A percentile compares a stretch with the other conserved stretches of the same genome.
Evolutionary conservation across 2,797 vertebrate genomes (phyloP).

Genomic region (Hemitrygon akajei): DNA sequence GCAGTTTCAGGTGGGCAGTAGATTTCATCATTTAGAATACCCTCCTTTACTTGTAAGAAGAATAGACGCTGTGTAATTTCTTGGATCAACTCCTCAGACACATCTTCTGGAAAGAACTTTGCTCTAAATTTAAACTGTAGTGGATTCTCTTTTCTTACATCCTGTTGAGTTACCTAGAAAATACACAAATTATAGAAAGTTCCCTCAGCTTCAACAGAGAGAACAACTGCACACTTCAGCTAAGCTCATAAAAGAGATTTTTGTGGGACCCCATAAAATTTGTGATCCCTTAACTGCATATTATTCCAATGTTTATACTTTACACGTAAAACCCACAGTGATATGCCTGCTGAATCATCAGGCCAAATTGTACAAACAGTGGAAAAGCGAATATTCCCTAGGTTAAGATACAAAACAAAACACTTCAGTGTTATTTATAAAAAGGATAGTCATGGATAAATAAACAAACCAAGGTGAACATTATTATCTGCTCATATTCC

Average conservation of each 20-base stretch:
- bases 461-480: not conserved
- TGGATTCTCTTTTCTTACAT: conserved; percentile 94
- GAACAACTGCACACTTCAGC: not conserved
- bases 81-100: conserved; percentile 90
- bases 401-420: not conserved
- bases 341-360: not conserved
- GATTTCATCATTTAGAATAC: conserved; percentile 92
- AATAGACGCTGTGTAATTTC: conserved; percentile 95
- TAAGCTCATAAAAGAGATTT: not conserved
- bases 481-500: not conserved
- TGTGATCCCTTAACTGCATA: not conserved
- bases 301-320: not conserved
- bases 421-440: no score
- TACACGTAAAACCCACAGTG: not conserved
- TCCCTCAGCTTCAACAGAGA: not conserved
- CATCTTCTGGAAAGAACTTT: conserved; percentile 95
- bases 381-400: not conserved
- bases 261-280: not conserved
- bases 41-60: conserved; percentile 96
- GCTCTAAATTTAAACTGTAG: conserved; percentile 93
- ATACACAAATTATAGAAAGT: conserved; percentile 41
- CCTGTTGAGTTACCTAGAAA: conserved; percentile 88
- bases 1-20: conserved; percentile 97
- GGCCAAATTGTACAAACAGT: not conserved
- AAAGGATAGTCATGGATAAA: not conserved